These are phyloP conservation scores for Epirrhoe alternata DNA, from an alignment of 2,888 invertebrate species.

Conservation along the genomic window DNA sequence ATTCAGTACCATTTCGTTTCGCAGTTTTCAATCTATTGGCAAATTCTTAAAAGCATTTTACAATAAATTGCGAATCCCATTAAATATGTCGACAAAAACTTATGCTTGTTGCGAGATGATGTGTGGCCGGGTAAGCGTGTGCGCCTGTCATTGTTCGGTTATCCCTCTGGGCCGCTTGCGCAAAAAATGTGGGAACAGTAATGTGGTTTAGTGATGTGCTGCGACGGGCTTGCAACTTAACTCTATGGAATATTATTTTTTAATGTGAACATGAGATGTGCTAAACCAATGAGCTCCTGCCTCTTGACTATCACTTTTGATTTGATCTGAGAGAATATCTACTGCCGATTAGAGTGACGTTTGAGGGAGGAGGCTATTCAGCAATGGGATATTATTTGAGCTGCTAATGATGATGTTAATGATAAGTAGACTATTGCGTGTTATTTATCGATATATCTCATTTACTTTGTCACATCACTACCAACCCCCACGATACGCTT, in stretches of 20 bases:
- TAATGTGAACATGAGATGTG: too few species aligned
- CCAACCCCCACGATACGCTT: slow-evolving; percentile 53
- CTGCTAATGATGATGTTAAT: too few species aligned
- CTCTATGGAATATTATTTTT: too few species aligned
- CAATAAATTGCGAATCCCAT: slow-evolving; percentile 74
- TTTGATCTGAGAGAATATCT: too few species aligned
- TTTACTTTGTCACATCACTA: slow-evolving; percentile 51
- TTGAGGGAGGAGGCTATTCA: too few species aligned
- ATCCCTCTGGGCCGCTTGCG: slow-evolving; percentile 64
- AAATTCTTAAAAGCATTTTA: slow-evolving; percentile 39
- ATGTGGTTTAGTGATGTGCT: slow-evolving; percentile 56
- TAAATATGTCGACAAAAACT: slow-evolving; percentile 72
- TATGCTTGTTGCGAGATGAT: slow-evolving; percentile 64
- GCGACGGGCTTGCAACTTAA: too few species aligned
- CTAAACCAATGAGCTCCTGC: too few species aligned
- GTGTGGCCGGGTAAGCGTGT: slow-evolving; percentile 72
- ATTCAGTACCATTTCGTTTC: slow-evolving; percentile 3
- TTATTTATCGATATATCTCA: too few species aligned
- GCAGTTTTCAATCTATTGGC: slow-evolving; percentile 33
- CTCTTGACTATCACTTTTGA: too few species aligned
- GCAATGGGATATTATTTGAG: too few species aligned
- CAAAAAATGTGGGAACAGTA: slow-evolving; percentile 77
- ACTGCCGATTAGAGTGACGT: too few species aligned
- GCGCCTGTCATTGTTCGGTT: slow-evolving; percentile 73
- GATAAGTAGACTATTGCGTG: too few species aligned